phyloP scores from a whole-genome alignment of 2,797 vertebrate species.

The Ambastaia sidthimunki region DNA sequence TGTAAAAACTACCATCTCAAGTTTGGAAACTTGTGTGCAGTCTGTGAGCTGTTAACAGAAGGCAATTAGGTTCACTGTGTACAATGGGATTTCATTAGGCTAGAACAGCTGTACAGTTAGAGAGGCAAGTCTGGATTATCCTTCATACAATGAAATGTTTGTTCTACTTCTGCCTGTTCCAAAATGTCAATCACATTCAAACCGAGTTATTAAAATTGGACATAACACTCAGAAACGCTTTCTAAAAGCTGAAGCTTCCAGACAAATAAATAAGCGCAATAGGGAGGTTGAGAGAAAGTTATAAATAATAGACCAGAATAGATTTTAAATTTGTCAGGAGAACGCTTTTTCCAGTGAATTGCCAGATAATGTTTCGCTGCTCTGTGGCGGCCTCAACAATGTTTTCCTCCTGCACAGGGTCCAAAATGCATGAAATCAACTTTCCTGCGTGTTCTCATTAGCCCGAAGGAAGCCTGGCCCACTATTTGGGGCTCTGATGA shows the following conservation, averaged over 20 bases:
- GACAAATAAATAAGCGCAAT: constrained; percentile 48
- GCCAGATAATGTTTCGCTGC: constrained; percentile 42
- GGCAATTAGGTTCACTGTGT: constrained; percentile 41
- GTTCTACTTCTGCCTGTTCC: constrained; percentile 38
- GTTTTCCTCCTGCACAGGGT: constrained; percentile 44
- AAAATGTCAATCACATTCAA: constrained; percentile 46
- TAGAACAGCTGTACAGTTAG: constrained; percentile 58
- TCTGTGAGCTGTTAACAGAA: constrained; percentile 52
- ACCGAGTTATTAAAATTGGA: constrained; percentile 40
- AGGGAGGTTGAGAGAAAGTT: constrained; percentile 37
- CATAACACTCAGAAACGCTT: constrained; percentile 30
- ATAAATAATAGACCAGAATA: constrained; percentile 35
- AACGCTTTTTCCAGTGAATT: constrained; percentile 16
- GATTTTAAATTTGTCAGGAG: constrained; percentile 43
- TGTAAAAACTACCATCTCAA: constrained; percentile 4
- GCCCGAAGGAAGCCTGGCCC: constrained; percentile 66
- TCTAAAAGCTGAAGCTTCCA: constrained; percentile 37
- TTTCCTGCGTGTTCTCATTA: constrained; percentile 64
- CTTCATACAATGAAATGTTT: constrained; percentile 35
- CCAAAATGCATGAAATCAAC: constrained; percentile 59
- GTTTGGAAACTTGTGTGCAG: constrained; percentile 6
- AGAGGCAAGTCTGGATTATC: constrained; percentile 57
- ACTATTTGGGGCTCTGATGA: constrained; percentile 71
- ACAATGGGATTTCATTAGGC: constrained; percentile 53
- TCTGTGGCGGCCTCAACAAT: constrained; percentile 41